Percentiles rank a stretch among this genome's conserved stretches.
phyloP scores from a whole-genome alignment of 2,797 vertebrate genomes.

The Furcifer pardalis region DNA sequence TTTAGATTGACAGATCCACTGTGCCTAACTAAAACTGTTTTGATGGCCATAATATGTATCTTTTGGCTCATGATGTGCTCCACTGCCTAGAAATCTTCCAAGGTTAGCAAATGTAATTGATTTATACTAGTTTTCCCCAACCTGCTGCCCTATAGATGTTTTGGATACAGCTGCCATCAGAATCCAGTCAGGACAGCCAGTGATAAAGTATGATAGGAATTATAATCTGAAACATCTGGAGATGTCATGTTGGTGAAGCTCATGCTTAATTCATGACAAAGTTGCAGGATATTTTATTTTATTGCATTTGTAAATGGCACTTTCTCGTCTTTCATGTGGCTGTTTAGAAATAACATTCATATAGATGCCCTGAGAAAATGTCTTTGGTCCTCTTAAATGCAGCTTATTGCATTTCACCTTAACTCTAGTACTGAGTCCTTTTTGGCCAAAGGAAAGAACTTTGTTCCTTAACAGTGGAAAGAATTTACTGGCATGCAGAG shows the following conservation, averaged over 20 bases:
- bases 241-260: neutral
- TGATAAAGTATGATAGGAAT: no score
- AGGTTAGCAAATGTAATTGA: neutral
- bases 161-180: no score
- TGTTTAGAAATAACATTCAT: neutral
- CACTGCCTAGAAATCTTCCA: neutral
- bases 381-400: neutral
- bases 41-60: neutral
- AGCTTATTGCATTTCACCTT: neutral
- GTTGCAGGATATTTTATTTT: slow-evolving; percentile 24
- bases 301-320: neutral
- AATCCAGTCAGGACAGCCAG: no score
- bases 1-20: neutral
- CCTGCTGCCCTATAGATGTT: no score
- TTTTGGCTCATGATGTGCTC: neutral
- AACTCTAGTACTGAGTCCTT: neutral
- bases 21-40: neutral
- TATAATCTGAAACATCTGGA: neutral
- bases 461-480: slow-evolving; percentile 7
- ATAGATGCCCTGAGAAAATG: neutral
- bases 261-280: slow-evolving; percentile 15
- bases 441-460: neutral
- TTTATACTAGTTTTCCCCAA: no score
- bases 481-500: neutral
- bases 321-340: neutral